Evolutionary conservation across 37 sponge, comb jelly and placozoan species (phyloP).

Genomic region (Spongilla lacustris): DNA sequence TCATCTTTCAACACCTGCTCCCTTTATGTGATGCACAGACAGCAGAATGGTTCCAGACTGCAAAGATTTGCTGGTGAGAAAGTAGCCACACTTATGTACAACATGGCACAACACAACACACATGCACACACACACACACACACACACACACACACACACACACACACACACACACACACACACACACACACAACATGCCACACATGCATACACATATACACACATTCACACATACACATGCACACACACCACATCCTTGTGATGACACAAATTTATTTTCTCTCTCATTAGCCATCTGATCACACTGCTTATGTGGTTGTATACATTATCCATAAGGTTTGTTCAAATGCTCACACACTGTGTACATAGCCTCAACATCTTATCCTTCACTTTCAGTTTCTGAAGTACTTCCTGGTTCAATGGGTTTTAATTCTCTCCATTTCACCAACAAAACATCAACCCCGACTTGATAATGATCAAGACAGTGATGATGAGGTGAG

Average conservation of each 20-base stretch:
- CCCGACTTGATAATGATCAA: background rate
- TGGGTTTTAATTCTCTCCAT: background rate
- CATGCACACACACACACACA: slow-evolving; percentile 23
- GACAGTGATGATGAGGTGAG: background rate
- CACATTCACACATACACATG: too few relatives aligned
- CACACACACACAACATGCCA: background rate
- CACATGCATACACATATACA: background rate
- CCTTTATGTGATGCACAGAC: background rate
- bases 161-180: background rate
- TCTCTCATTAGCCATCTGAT: background rate
- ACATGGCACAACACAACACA: too few relatives aligned
- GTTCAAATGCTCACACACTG: too few relatives aligned
- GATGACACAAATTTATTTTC: background rate
- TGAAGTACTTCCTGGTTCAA: background rate
- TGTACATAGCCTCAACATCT: too few relatives aligned
- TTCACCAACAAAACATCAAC: background rate
- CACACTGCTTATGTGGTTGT: background rate
- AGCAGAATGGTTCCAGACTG: background rate
- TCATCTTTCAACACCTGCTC: background rate
- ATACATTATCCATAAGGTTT: background rate
- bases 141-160: slow-evolving; percentile 26
- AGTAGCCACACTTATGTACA: background rate
- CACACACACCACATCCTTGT: too few relatives aligned
- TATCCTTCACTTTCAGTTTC: background rate
- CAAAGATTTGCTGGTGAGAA: background rate